Base-by-base conservation (phyloP, 1,140 invertebrate genomes). In the Scaptodrosophila lebanonensis region DNA sequence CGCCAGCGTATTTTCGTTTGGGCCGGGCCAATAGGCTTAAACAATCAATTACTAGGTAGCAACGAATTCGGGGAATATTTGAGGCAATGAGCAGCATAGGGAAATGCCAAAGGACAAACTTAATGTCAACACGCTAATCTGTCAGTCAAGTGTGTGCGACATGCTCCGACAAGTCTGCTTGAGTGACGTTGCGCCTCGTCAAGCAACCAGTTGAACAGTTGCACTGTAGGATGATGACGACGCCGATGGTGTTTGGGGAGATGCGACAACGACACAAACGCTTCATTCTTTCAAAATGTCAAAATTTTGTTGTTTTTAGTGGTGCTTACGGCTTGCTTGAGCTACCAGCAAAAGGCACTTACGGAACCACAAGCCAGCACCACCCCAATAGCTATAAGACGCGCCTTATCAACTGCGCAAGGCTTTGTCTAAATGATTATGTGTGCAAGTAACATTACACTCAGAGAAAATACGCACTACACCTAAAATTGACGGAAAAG, bases 401-500 rank as follows among this genome's bases (percentile, higher is more conserved):
- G 69, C 69, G 76, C 50, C 75, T 79, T 79, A 79, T 79, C 75
- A 79, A 66, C 75, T 82, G 75, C 75, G 75, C 75, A 63, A 51
- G 57, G 69, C 75, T 79, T 82, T 79, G 75, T 79, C 75, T 75
- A 82, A 79, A 79, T 67, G 75, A 82, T 82, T 75, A 61, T 48
- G 60, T 71, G 35, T n/a, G n/a, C n/a, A n/a, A n/a, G n/a, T n/a
- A n/a, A n/a, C n/a, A n/a, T n/a, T n/a, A n/a, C n/a, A n/a, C n/a
- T n/a, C n/a, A n/a, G n/a, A n/a, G n/a, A n/a, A n/a, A n/a, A n/a
- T n/a, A n/a, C n/a, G n/a, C n/a, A n/a, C n/a, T n/a, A n/a, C n/a
- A n/a, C n/a, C n/a, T n/a, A n/a, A n/a, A n/a, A n/a, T n/a, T n/a
- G n/a, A n/a, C n/a, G n/a, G n/a, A n/a, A n/a, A n/a, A n/a, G n/a